Base-by-base conservation (phyloP, 2,888 invertebrate genomes). In the Sipha maydis region DNA sequence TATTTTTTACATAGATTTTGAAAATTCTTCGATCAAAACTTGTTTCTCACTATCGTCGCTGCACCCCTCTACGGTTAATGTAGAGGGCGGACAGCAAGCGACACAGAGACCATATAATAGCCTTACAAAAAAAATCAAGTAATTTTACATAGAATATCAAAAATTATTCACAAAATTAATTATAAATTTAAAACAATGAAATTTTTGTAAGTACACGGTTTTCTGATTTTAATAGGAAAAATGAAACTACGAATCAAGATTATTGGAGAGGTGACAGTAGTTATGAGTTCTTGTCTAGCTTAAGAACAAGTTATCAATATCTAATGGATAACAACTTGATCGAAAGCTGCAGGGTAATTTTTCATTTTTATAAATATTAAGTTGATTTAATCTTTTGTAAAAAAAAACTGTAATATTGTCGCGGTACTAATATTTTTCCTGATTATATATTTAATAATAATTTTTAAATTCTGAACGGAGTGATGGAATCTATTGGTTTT, bases 321-420 rank as follows among this genome's bases (percentile, higher is more conserved):
- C 96, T 98, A 91, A 98, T 98, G 98, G 97, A 97, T 92, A 97
- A 96, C 91, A 96, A 97, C 92, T 95, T 98, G 90, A 96, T 98
- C 90, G 97, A 97, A 92, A 95, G 96, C 91, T 98, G 98, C 93
- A 94, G 95, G 92, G 95, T 95, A 92, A 90, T 77, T 31, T 48
- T 67, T 9, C 5, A 31, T 77, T n/a, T 48, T 28, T 61, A 61
- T 25, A 7, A 61, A 61, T 61, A 61, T 61, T 41, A 25, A n/a
- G 25, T 38, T 8, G 21, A 75, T 25, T 75, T 75, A 41, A 41
- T 75, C 9, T 25, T 14, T 21, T 21, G 7, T 41, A 3, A 11
- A 61, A 4, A 61, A 61, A 25, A 5, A 34, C 34, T 3, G 34
- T 34, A 34, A 34, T 34, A 34, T 34, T 34, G 34, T 34, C 34